Evolutionary conservation across 2,888 invertebrate genomes (phyloP).

Genomic region (Molanna angustata): DNA sequence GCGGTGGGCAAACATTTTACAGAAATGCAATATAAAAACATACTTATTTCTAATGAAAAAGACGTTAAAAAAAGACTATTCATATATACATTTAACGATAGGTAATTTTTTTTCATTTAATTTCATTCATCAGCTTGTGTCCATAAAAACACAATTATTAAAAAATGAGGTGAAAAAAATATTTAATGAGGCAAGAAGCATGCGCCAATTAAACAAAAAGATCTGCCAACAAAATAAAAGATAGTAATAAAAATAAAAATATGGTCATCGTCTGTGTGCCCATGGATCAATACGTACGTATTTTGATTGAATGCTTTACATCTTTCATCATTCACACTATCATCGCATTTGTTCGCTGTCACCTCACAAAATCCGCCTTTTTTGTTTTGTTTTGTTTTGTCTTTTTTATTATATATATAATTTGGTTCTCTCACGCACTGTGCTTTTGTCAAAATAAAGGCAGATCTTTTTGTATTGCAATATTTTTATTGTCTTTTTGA

Average conservation of each 20-base stretch:
- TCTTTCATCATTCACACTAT: not conserved
- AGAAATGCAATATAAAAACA: not conserved
- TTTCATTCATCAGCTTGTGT: too few species aligned
- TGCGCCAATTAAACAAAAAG: constrained; percentile 47
- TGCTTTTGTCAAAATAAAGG: constrained; percentile 15
- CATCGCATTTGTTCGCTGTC: constrained; percentile 1
- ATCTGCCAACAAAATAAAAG: constrained; percentile 7
- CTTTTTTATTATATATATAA: constrained; percentile 1
- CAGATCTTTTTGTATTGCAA: constrained; percentile 28
- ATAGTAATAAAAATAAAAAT: too few species aligned
- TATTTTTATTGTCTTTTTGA: constrained; percentile 24
- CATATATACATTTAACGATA: too few species aligned
- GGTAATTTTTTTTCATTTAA: too few species aligned
- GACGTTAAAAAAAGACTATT: too few species aligned
- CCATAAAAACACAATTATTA: constrained; percentile 38
- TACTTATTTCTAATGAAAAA: too few species aligned
- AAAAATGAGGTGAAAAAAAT: constrained; percentile 40
- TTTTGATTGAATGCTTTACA: too few species aligned
- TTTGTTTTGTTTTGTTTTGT: constrained; percentile 7
- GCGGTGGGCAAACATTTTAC: constrained; percentile 20
- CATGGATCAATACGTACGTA: too few species aligned
- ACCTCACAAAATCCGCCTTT: constrained; percentile 16
- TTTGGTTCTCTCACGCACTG: too few species aligned
- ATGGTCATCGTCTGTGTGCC: too few species aligned
- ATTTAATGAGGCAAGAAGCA: constrained; percentile 63